Evolutionary conservation across 1,140 invertebrate genomes (phyloP).

Genomic region (Cydia fagiglandana): DNA sequence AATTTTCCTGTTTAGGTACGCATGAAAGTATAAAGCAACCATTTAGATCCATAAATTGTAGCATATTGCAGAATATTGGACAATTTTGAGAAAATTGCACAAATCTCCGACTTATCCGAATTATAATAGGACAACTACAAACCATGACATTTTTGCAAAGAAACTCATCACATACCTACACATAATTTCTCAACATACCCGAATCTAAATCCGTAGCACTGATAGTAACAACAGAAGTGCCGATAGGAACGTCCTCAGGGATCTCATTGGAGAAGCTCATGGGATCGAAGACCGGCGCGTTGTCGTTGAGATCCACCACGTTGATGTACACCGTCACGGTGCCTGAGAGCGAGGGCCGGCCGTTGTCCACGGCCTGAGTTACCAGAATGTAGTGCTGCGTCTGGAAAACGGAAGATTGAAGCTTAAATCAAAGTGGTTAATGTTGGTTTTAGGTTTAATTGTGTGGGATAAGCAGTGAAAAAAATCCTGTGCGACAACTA

Average conservation of each 20-base stretch:
- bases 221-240: constrained; percentile 89
- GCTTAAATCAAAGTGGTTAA: background rate
- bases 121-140: no score
- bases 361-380: constrained; percentile 94
- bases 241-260: constrained; percentile 91
- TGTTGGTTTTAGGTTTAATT: background rate
- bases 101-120: no score
- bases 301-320: constrained; percentile 96
- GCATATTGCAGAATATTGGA: no score
- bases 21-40: background rate
- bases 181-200: no score
- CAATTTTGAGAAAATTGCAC: no score
- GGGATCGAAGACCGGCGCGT: constrained; percentile 94
- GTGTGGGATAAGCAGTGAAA: no score
- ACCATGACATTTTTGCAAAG: no score
- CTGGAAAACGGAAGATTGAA: constrained; percentile 78
- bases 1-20: background rate
- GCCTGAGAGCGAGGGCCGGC: constrained; percentile 92
- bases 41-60: constrained; percentile 13
- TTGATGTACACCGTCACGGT: constrained; percentile 96
- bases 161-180: no score
- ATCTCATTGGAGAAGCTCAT: constrained; percentile 94
- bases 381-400: constrained; percentile 96
- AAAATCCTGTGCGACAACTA: no score
- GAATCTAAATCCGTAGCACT: constrained; percentile 87